A percentile compares a stretch with the other conserved stretches of the same genome.
phyloP scores from a whole-genome alignment of 2,888 invertebrate species.

The Noctua janthina region DNA sequence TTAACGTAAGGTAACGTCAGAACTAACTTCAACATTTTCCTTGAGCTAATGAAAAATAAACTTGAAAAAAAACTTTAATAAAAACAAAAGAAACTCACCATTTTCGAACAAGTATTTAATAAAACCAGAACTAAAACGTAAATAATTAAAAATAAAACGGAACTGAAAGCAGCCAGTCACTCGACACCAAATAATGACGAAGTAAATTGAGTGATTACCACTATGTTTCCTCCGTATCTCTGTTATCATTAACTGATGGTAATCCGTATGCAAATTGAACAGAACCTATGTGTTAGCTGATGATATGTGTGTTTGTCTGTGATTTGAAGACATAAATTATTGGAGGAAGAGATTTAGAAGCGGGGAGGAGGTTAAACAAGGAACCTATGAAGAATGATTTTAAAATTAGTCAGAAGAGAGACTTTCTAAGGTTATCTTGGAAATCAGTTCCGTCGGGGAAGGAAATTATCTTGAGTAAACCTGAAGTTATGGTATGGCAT shows the following conservation, averaged over 20 bases:
- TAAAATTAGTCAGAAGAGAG: neutral
- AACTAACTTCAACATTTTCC: neutral
- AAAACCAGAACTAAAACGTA: slow-evolving; percentile 22
- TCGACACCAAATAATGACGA: slow-evolving; percentile 57
- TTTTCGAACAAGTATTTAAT: slow-evolving; percentile 15
- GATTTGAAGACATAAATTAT: neutral
- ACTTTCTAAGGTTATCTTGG: neutral
- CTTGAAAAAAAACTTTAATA: neutral
- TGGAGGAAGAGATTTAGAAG: neutral
- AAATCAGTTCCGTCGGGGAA: neutral
- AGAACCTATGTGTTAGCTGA: slow-evolving; percentile 22
- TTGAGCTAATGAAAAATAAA: neutral
- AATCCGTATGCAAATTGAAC: slow-evolving; percentile 48
- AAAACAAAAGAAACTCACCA: slow-evolving; percentile 45
- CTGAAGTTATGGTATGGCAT: neutral
- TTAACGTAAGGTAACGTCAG: neutral
- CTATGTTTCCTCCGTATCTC: slow-evolving; percentile 39
- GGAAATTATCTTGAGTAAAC: neutral
- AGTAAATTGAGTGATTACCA: slow-evolving; percentile 54
- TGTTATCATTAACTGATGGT: slow-evolving; percentile 46
- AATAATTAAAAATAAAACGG: slow-evolving; percentile 40
- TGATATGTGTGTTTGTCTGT: slow-evolving; percentile 58
- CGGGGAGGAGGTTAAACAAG: neutral
- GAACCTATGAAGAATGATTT: neutral
- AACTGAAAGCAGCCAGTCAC: slow-evolving; percentile 49